Base-by-base conservation (phyloP, 2,888 invertebrate genomes). In the Epinotia nisella region DNA sequence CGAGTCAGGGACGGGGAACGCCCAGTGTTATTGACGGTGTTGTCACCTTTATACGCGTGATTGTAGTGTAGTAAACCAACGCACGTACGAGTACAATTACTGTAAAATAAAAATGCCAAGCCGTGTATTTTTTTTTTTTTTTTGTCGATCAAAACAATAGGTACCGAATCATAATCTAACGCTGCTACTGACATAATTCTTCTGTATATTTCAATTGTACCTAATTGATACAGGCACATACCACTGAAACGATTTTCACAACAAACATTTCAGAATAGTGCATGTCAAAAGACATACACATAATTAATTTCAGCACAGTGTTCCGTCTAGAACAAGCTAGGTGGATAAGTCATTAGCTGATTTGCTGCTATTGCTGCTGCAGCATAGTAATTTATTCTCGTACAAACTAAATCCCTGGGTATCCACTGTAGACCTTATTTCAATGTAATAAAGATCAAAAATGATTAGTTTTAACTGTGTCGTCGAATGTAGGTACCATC, bases 1-100 rank as follows among this genome's bases (percentile, higher is more conserved):
- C 39, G 45, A 51, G 59, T 64, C 69, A 70, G 64, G 73, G 70
- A 4, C 73, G 58, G 69, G 60, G 69, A 74, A 69, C 73, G 69
- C 64, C 64, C 64, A 59, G 53, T 41, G 71, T 17, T 58, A 15
- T 68, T 68, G 62, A 15, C 65, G 51, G 39, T 55, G 39, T 65
- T 66, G 55, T 74, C 59, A 51, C 49, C 35, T 19, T 70, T 39
- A 41, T 11, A 19, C 60, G n/a, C 19, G 59, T 29, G 11, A 53
- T 53, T 61, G 9, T 45, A 49, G 49, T 49, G 49, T n/a, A 49
- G 49, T 4, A 49, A 15, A 4, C 7, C 49, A 15, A 45, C n/a
- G n/a, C 45, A 5, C 45, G n/a, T n/a, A 49, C 49, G 21, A 24
- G n/a, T n/a, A n/a, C n/a, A 45, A 45, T 15, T 15, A 39, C 39